A percentile compares a stretch with the other conserved stretches of the same genome.
phyloP scores from a whole-genome alignment of 2,888 invertebrate species.

The Caenorhabditis zanzibari region DNA sequence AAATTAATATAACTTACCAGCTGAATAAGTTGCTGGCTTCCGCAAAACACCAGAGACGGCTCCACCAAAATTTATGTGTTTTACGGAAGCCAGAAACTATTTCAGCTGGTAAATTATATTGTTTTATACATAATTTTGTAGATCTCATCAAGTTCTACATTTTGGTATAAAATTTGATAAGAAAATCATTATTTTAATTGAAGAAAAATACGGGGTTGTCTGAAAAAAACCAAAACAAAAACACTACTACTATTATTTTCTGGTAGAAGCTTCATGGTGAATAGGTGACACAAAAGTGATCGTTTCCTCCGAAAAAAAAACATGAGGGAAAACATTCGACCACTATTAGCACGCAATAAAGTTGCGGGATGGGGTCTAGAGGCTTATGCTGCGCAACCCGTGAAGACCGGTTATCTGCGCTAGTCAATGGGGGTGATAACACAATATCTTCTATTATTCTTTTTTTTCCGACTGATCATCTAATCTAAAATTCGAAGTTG shows the following conservation, averaged over 20 bases:
- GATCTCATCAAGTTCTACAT: too few species aligned
- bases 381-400: conserved; percentile 27
- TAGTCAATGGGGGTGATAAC: conserved; percentile 44
- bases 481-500: background rate
- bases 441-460: conserved; percentile 15
- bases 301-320: conserved; percentile 33
- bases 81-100: too few species aligned
- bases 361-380: conserved; percentile 44
- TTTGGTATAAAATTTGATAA: too few species aligned
- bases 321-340: conserved; percentile 39
- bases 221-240: too few species aligned
- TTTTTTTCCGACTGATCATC: conserved; percentile 6
- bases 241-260: background rate
- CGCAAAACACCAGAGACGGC: too few species aligned
- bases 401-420: conserved; percentile 51
- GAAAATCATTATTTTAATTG: too few species aligned
- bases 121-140: too few species aligned
- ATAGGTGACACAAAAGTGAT: conserved; percentile 44
- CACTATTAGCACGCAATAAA: conserved; percentile 55
- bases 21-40: too few species aligned
- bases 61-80: too few species aligned
- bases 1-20: too few species aligned
- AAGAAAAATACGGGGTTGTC: too few species aligned
- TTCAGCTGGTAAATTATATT: too few species aligned
- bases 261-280: conserved; percentile 17